Percentiles rank a stretch among this genome's conserved stretches.
Conservation (phyloP, 2,113 vertebrate genomes). For the Herpetotheres cachinnans region DNA sequence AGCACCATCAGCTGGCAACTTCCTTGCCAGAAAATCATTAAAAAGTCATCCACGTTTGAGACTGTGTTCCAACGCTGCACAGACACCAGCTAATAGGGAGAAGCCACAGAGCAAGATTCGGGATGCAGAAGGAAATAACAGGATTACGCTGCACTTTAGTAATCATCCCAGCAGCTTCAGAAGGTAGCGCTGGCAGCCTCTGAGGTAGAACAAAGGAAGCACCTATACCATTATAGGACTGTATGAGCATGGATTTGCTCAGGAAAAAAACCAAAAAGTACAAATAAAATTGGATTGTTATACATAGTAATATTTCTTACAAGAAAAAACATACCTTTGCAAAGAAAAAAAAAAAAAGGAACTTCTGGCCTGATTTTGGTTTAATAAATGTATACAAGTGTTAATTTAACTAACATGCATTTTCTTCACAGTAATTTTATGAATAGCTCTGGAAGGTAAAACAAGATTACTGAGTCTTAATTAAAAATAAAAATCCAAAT, state of each 20-base stretch:
- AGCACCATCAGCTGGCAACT: neutral
- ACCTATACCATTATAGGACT: neutral
- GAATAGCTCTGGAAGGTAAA: slow-evolving; percentile 51
- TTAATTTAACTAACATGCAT: slow-evolving; percentile 40
- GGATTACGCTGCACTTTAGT: neutral
- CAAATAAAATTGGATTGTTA: neutral
- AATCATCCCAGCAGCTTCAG: neutral
- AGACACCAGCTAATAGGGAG: neutral
- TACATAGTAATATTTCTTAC: too few relatives aligned
- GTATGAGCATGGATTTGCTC: neutral
- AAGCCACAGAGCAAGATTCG: neutral
- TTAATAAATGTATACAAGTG: neutral
- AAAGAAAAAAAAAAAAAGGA: neutral
- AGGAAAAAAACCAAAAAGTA: neutral
- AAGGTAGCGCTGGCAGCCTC: neutral
- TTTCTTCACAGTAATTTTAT: slow-evolving; percentile 28
- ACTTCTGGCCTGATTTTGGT: neutral
- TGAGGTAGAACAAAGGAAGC: neutral
- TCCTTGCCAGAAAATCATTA: neutral
- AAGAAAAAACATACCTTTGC: neutral
- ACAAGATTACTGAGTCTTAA: slow-evolving; percentile 48
- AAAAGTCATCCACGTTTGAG: neutral
- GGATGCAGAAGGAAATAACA: neutral
- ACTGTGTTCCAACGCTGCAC: neutral
- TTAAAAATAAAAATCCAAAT: slow-evolving; percentile 57